A percentile compares a stretch with the other conserved stretches of the same genome.
Evolutionary conservation across 1,140 invertebrate genomes (phyloP).

Genomic region (Cydia pomonella): DNA sequence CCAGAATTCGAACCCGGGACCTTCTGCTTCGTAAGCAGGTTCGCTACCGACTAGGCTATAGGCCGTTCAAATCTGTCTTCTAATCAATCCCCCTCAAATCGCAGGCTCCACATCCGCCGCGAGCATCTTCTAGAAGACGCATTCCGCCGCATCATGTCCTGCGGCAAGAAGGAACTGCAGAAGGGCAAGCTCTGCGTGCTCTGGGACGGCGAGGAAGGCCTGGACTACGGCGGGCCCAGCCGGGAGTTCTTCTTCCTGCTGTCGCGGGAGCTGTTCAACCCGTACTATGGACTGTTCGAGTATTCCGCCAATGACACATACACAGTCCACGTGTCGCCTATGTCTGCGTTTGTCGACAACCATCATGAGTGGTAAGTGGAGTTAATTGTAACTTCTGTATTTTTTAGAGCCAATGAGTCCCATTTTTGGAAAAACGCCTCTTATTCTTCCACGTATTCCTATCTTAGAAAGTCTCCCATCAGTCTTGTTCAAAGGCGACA

Average conservation of each 20-base stretch:
- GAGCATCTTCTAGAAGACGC: conserved; percentile 97
- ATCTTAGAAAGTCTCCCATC: too few relatives aligned
- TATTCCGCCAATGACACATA: conserved; percentile 99
- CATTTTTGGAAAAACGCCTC: too few relatives aligned
- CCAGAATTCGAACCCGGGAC: too few relatives aligned
- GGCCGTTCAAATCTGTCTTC: not conserved
- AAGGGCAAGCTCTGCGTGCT: conserved; percentile 97
- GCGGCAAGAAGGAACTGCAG: conserved; percentile 96
- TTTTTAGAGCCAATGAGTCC: too few relatives aligned
- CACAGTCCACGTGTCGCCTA: conserved; percentile 98
- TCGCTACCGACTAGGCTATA: too few relatives aligned
- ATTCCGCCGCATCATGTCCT: conserved; percentile 98
- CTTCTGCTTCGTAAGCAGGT: too few relatives aligned
- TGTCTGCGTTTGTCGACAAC: conserved; percentile 99
- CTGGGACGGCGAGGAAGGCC: conserved; percentile 97
- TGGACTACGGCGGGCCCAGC: conserved; percentile 98
- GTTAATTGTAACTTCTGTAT: too few relatives aligned
- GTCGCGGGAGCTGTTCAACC: conserved; percentile 97
- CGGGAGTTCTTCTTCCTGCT: conserved; percentile 98
- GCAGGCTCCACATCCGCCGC: conserved; percentile 93
- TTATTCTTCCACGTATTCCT: too few relatives aligned
- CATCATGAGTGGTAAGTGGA: conserved; percentile 94
- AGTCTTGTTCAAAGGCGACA: too few relatives aligned
- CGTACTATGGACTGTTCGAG: conserved; percentile 98
- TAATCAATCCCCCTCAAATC: conserved; percentile 34